phyloP scores from a whole-genome alignment of 2,797 vertebrate species.

The Sebastiscus tertius region DNA sequence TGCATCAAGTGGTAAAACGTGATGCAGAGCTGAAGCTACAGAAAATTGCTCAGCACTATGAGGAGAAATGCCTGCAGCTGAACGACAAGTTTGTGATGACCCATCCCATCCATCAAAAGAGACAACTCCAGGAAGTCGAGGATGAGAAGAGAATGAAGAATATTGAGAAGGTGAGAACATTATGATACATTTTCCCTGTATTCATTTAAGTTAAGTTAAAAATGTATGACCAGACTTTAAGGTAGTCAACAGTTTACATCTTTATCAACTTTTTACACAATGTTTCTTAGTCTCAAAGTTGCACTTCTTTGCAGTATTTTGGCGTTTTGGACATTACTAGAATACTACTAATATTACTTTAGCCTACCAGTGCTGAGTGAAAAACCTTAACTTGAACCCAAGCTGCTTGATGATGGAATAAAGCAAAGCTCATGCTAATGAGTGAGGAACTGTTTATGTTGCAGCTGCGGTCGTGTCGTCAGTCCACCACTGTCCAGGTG shows the following conservation, averaged over 20 bases:
- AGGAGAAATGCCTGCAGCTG: conserved; percentile 74
- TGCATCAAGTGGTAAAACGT: conserved; percentile 80
- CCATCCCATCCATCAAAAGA: conserved; percentile 73
- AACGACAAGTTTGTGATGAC: conserved; percentile 62
- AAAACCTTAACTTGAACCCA: background rate
- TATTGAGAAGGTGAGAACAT: conserved; percentile 78
- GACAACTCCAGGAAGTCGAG: conserved; percentile 67
- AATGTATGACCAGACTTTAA: background rate
- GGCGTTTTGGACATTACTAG: background rate
- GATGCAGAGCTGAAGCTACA: conserved; percentile 84
- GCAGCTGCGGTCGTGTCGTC: conserved; percentile 74
- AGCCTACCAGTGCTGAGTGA: background rate
- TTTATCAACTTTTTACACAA: background rate
- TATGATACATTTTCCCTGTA: background rate
- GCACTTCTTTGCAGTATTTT: background rate
- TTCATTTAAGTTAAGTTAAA: background rate
- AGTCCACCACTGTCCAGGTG: conserved; percentile 78
- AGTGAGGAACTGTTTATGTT: conserved; percentile 43
- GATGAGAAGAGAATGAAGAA: conserved; percentile 78
- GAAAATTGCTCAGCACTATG: conserved; percentile 81
- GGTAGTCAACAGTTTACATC: background rate
- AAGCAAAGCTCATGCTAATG: background rate
- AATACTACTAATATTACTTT: background rate
- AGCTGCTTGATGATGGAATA: background rate
- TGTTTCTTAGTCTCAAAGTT: background rate